Conservation (phyloP, 2,113 vertebrate species). For the Lophotis ruficrista region DNA sequence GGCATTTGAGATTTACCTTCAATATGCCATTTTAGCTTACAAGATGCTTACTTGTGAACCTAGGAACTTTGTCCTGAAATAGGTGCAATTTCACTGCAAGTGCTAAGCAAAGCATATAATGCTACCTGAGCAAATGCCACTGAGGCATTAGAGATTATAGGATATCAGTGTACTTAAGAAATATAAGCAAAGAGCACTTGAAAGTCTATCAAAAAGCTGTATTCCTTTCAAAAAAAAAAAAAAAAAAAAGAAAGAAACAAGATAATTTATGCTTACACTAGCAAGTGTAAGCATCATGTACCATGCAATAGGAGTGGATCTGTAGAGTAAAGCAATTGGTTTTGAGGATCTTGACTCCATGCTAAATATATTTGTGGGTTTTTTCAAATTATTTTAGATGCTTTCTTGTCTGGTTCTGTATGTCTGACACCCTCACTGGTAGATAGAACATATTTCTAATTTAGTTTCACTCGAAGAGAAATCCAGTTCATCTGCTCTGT, state of each 20-base stretch:
- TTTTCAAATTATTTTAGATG: background rate
- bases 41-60: background rate
- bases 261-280: background rate
- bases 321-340: background rate
- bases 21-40: background rate
- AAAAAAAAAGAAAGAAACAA: background rate
- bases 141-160: background rate
- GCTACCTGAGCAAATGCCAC: background rate
- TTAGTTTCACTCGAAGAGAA: background rate
- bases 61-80: background rate
- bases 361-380: background rate
- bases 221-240: background rate
- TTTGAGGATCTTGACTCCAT: background rate
- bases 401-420: background rate
- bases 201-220: background rate
- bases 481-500: background rate
- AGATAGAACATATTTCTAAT: background rate
- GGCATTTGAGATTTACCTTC: background rate
- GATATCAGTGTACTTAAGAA: background rate
- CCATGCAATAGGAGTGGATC: background rate
- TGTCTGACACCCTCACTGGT: background rate
- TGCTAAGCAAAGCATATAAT: background rate
- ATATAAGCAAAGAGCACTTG: background rate
- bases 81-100: background rate
- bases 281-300: too few species aligned